Evolutionary conservation across 2,888 invertebrate genomes (phyloP).

Genomic region (Platycnemis pennipes): DNA sequence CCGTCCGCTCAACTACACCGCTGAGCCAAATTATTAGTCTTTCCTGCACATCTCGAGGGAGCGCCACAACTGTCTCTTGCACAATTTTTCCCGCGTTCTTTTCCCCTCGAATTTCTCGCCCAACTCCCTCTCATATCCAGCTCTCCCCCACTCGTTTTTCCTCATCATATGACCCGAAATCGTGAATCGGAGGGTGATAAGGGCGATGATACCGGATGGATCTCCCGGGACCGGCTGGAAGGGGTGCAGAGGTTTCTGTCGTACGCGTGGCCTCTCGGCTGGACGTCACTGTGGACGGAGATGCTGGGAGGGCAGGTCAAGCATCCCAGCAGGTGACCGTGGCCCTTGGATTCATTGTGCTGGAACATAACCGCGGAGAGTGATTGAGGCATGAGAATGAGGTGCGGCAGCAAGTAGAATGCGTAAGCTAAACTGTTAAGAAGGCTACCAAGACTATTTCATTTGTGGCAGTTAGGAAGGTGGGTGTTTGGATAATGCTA

Average conservation of each 20-base stretch:
- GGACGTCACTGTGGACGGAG: no score
- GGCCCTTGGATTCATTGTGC: not conserved
- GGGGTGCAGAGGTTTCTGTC: not conserved
- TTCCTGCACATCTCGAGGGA: slow-evolving; percentile 63
- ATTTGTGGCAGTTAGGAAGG: no score
- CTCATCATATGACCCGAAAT: not conserved
- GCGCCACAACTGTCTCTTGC: slow-evolving; percentile 55
- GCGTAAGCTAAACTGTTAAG: no score
- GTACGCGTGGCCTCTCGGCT: not conserved
- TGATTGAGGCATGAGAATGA: not conserved
- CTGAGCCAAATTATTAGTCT: slow-evolving; percentile 59
- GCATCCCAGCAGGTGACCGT: not conserved
- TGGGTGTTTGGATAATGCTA: no score
- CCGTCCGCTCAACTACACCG: slow-evolving; percentile 35
- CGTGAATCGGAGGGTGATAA: not conserved
- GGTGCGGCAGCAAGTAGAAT: no score
- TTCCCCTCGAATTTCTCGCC: not conserved
- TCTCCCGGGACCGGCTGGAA: not conserved
- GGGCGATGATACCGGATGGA: not conserved
- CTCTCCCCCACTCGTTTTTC: not conserved
- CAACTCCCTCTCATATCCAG: not conserved
- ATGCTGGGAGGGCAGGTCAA: not conserved
- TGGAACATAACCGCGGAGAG: not conserved
- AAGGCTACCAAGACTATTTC: no score
- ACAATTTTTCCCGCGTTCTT: slow-evolving; percentile 40